Evolutionary conservation across 2,797 vertebrate species (phyloP).

Genomic region (Sphenopsis melanotis): DNA sequence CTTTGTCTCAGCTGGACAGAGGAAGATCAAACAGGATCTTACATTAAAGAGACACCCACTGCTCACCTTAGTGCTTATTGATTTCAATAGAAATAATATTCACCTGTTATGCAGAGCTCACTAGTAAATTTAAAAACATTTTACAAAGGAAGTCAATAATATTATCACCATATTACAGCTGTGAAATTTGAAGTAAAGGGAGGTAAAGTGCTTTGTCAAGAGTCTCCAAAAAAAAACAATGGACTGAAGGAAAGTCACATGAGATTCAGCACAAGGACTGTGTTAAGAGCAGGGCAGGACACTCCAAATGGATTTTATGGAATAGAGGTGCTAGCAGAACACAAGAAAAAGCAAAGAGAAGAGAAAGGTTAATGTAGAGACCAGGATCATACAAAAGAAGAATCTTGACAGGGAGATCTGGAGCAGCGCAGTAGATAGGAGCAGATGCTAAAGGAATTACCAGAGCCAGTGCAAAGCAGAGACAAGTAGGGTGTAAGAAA

Average conservation of each 20-base stretch:
- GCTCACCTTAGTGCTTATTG: background rate
- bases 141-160: background rate
- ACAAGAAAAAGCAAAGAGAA: background rate
- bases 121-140: background rate
- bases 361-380: background rate
- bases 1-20: conserved; percentile 5
- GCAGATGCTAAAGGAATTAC: background rate
- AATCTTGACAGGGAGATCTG: background rate
- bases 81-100: background rate
- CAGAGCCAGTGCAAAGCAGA: background rate
- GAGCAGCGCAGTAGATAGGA: background rate
- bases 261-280: background rate
- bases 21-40: conserved; percentile 14
- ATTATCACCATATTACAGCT: background rate
- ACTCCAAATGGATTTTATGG: background rate
- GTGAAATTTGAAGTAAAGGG: background rate
- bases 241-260: background rate
- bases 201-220: background rate
- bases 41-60: background rate
- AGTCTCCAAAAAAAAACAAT: background rate
- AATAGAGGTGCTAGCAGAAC: background rate
- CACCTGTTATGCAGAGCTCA: background rate
- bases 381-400: background rate
- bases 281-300: background rate
- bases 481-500: background rate